Conservation (phyloP, 2,113 vertebrate species). For the Corvus moneduloides region DNA sequence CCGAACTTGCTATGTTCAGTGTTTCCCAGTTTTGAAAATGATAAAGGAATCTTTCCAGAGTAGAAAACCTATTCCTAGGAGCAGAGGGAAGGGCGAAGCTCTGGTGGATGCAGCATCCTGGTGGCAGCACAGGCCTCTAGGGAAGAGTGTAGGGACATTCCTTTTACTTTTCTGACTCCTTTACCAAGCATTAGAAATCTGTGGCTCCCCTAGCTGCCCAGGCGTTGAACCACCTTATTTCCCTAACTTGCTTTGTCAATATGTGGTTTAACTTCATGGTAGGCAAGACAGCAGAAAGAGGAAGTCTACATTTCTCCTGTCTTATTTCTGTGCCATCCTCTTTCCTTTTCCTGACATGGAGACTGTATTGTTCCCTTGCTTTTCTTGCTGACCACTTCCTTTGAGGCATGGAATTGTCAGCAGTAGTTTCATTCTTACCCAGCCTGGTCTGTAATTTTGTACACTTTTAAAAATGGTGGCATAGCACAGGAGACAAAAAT, state of each 20-base stretch:
- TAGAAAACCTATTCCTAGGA: neutral
- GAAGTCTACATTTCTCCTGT: neutral
- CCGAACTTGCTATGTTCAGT: fast-evolving
- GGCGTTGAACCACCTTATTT: neutral
- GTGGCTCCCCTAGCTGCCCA: neutral
- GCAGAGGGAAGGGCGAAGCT: neutral
- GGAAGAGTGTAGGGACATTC: neutral
- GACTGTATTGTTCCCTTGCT: neutral
- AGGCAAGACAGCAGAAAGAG: neutral
- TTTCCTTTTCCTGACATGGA: neutral
- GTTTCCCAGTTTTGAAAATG: neutral
- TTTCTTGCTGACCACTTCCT: neutral
- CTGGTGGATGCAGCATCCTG: neutral
- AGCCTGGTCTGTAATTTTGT: neutral
- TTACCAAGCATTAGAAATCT: neutral
- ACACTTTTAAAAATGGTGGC: neutral
- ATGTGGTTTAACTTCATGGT: neutral
- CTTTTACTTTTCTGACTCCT: neutral
- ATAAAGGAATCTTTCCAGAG: neutral
- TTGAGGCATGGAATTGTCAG: neutral
- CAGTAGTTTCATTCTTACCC: neutral
- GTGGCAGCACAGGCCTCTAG: neutral
- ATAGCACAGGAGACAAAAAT: neutral
- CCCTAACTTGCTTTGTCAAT: neutral
- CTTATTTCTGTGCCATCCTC: neutral